phyloP scores from a whole-genome alignment of 2,113 vertebrate genomes.

The Actenoides lindsayi region DNA sequence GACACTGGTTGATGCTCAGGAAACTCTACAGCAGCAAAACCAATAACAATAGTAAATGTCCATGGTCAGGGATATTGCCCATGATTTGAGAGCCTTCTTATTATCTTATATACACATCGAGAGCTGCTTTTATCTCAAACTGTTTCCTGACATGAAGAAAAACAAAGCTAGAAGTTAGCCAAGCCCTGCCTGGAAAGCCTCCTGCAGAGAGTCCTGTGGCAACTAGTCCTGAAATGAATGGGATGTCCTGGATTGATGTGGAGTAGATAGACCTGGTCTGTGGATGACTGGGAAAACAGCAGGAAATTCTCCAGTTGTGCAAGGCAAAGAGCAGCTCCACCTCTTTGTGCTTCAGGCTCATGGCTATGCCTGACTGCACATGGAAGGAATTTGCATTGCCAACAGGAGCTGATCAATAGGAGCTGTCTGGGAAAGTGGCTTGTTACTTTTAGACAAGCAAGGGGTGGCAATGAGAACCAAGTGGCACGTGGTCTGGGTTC shows the following conservation, averaged over 20 bases:
- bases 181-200: conserved; percentile 3
- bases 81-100: background rate
- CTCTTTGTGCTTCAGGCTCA: conserved; percentile 59
- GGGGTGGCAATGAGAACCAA: conserved; percentile 37
- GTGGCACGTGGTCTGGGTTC: conserved; percentile 34
- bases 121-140: conserved; percentile 11
- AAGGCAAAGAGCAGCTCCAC: conserved; percentile 57
- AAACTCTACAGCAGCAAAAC: background rate
- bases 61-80: background rate
- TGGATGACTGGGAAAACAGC: conserved; percentile 56
- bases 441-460: conserved; percentile 47
- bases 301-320: conserved; percentile 65
- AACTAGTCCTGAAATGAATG: conserved; percentile 24
- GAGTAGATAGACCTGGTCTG: conserved; percentile 54
- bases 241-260: conserved; percentile 42
- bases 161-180: conserved; percentile 42
- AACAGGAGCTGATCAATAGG: conserved; percentile 60
- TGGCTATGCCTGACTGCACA: conserved; percentile 68
- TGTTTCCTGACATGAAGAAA: background rate
- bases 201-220: conserved; percentile 43
- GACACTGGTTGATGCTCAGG: background rate
- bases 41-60: background rate
- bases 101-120: background rate
- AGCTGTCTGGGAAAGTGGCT: conserved; percentile 57
- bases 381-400: conserved; percentile 65